phyloP scores from a whole-genome alignment of 2,888 invertebrate genomes.

The Scaptomyza caliginosa region DNA sequence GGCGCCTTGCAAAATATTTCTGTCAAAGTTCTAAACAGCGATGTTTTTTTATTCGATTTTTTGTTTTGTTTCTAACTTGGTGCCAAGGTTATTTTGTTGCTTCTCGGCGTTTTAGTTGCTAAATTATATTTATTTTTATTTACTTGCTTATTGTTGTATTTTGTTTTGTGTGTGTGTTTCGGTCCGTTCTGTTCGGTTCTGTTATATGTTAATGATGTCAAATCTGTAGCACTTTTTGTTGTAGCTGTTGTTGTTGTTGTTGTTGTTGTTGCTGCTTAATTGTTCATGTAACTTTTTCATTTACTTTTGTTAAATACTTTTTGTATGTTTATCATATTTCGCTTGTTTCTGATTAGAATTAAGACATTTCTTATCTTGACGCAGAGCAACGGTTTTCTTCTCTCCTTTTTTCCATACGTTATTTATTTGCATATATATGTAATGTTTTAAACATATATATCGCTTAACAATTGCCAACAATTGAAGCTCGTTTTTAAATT shows the following conservation, averaged over 20 bases:
- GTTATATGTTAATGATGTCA: slow-evolving; percentile 34
- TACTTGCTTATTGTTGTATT: slow-evolving; percentile 29
- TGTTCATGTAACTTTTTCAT: slow-evolving; percentile 16
- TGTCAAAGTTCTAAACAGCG: slow-evolving; percentile 21
- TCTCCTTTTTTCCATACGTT: slow-evolving; percentile 5
- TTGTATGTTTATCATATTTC: slow-evolving; percentile 20
- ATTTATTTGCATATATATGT: slow-evolving; percentile 1
- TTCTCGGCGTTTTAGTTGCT: slow-evolving; percentile 32
- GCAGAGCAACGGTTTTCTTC: slow-evolving; percentile 14
- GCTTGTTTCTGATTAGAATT: slow-evolving; percentile 5
- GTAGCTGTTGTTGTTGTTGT: slow-evolving; percentile 6
- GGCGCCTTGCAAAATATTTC: slow-evolving; percentile 15
- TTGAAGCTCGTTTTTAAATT: slow-evolving; percentile 7
- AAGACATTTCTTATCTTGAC: slow-evolving; percentile 19
- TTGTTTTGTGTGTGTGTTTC: slow-evolving; percentile 1
- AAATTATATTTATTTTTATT: slow-evolving; percentile 47
- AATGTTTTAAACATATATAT: slow-evolving; percentile 8
- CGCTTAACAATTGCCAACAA: no score
- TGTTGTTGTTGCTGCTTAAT: background rate
- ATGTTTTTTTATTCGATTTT: slow-evolving; percentile 1
- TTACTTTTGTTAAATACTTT: background rate
- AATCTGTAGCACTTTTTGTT: slow-evolving; percentile 17
- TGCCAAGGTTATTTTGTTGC: slow-evolving; percentile 41
- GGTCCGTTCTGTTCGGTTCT: slow-evolving; percentile 3
- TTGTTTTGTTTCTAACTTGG: slow-evolving; percentile 20